A percentile compares a stretch with the other conserved stretches of the same genome.
These are phyloP conservation scores for Cyprinodon brontotheroides DNA, from an alignment of 2,113 vertebrate genomes.

Conservation along the genomic window DNA sequence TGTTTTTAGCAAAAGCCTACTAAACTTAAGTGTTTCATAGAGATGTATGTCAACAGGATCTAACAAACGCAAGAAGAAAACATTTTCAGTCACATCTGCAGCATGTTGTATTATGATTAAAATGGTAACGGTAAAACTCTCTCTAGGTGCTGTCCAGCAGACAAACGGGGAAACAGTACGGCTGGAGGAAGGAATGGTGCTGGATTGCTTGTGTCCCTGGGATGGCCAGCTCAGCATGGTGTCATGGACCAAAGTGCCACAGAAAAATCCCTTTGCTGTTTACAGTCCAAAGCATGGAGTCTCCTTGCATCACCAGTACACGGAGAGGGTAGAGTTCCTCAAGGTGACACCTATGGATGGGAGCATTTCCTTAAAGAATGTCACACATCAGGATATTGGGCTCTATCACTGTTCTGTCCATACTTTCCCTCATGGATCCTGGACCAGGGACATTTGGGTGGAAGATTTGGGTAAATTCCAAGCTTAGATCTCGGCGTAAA, in stretches of 20 bases:
- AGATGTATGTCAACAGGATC: background rate
- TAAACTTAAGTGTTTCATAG: background rate
- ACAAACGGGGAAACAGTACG: conserved; percentile 65
- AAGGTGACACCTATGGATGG: conserved; percentile 65
- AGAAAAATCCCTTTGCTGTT: conserved; percentile 69
- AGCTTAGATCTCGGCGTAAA: background rate
- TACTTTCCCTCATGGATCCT: conserved; percentile 78
- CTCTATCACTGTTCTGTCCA: conserved; percentile 79
- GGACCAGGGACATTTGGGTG: conserved; percentile 77
- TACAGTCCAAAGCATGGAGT: conserved; percentile 69
- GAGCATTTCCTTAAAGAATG: conserved; percentile 79
- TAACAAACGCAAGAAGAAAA: background rate
- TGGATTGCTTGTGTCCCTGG: conserved; percentile 81
- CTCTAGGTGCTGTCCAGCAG: conserved; percentile 69
- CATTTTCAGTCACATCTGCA: background rate
- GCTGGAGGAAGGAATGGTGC: conserved; percentile 80
- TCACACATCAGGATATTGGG: conserved; percentile 77
- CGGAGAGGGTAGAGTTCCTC: conserved; percentile 75
- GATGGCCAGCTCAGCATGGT: conserved; percentile 73
- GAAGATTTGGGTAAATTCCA: conserved; percentile 74
- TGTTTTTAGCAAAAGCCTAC: no score
- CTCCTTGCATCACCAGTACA: conserved; percentile 59
- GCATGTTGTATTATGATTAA: background rate
- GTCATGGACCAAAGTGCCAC: conserved; percentile 79
- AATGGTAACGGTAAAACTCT: conserved; percentile 16